These are phyloP conservation scores for Apis mellifera DNA, from an alignment of 1,140 invertebrate genomes.

Conservation along the genomic window DNA sequence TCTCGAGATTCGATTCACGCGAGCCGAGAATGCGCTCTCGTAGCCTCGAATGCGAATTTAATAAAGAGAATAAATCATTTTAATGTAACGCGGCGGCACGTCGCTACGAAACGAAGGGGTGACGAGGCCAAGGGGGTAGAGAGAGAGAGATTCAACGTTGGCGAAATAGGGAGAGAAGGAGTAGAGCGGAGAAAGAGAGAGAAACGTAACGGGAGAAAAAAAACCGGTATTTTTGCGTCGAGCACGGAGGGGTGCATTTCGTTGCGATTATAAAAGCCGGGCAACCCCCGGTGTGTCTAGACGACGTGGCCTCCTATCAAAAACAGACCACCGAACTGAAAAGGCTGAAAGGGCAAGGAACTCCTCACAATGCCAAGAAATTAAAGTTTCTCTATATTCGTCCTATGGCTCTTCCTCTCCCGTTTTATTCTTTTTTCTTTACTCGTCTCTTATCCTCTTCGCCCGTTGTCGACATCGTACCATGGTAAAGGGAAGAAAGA, in stretches of 20 bases:
- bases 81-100: slow-evolving; percentile 64
- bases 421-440: slow-evolving; percentile 28
- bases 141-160: slow-evolving; percentile 38
- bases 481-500: slow-evolving; percentile 25
- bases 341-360: slow-evolving; percentile 79
- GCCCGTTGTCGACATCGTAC: slow-evolving; percentile 62
- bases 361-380: slow-evolving; percentile 79
- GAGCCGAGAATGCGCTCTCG: slow-evolving; percentile 48
- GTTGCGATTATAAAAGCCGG: slow-evolving; percentile 75
- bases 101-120: slow-evolving; percentile 50
- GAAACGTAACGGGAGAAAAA: slow-evolving; percentile 30
- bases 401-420: slow-evolving; percentile 55
- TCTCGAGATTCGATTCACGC: slow-evolving; percentile 53
- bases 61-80: slow-evolving; percentile 73
- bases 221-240: slow-evolving; percentile 74
- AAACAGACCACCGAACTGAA: slow-evolving; percentile 75
- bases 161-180: not conserved
- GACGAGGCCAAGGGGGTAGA: slow-evolving; percentile 55
- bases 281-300: slow-evolving; percentile 72
- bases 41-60: slow-evolving; percentile 70
- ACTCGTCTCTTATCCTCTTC: slow-evolving; percentile 52
- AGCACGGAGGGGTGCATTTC: slow-evolving; percentile 72
- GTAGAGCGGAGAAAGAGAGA: slow-evolving; percentile 6
- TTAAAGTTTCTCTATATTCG: slow-evolving; percentile 77
- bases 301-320: slow-evolving; percentile 75